A percentile compares a stretch with the other conserved stretches of the same genome.
phyloP scores from a whole-genome alignment of 35 echinoderm and acorn worm species.

The Anneissia japonica region DNA sequence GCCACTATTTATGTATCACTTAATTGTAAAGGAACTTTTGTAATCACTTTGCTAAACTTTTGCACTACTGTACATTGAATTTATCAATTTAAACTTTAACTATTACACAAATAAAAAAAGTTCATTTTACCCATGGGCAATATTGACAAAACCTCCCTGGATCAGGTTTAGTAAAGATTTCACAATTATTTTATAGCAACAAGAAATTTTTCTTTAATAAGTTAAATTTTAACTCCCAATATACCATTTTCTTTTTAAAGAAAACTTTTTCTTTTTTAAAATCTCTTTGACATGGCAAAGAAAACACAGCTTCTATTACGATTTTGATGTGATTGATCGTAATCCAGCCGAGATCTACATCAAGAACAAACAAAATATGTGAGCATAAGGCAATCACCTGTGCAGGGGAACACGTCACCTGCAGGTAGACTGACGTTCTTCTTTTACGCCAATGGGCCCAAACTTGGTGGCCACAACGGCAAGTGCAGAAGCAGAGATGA shows the following conservation, averaged over 20 bases:
- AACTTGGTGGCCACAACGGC: background rate
- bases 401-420: background rate
- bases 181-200: background rate
- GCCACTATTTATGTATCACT: too few relatives aligned
- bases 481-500: background rate
- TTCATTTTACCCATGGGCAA: background rate
- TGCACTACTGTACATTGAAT: too few relatives aligned
- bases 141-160: background rate
- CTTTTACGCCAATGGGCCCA: background rate
- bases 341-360: background rate
- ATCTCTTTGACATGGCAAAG: background rate
- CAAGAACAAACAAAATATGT: background rate
- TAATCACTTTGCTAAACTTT: too few relatives aligned
- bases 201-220: background rate
- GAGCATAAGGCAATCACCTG: background rate
- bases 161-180: background rate
- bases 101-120: too few relatives aligned
- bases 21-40: too few relatives aligned
- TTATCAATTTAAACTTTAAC: too few relatives aligned
- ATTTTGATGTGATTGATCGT: background rate
- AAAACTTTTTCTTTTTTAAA: background rate
- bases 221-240: background rate
- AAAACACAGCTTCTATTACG: background rate
- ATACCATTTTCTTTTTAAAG: background rate
- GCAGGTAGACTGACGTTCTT: background rate